phyloP scores from a whole-genome alignment of 2,888 invertebrate species.

The Sinodicranocentrus sp. region DNA sequence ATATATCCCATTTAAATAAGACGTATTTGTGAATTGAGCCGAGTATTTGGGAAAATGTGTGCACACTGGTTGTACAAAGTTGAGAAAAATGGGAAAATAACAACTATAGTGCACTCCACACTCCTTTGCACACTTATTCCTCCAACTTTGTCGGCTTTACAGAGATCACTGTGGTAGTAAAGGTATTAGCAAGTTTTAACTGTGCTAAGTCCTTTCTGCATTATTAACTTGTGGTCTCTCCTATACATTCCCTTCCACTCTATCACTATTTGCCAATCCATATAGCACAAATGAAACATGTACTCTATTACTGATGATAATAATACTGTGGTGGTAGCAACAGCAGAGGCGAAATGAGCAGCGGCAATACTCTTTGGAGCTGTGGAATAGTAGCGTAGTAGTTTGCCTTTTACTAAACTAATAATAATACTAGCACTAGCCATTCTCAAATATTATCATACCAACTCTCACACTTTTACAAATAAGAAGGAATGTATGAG shows the following conservation, averaged over 20 bases:
- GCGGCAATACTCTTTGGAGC: background rate
- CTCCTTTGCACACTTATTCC: background rate
- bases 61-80: background rate
- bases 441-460: slow-evolving; percentile 55
- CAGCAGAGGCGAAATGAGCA: slow-evolving; percentile 1
- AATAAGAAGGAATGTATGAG: background rate
- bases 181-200: no score
- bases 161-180: no score
- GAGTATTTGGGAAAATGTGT: background rate
- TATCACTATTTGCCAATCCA: no score
- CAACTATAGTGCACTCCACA: background rate
- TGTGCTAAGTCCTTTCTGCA: no score
- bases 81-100: background rate
- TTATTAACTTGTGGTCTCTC: no score
- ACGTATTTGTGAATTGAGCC: background rate
- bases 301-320: no score
- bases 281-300: no score
- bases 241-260: no score
- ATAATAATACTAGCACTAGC: slow-evolving; percentile 36
- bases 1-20: background rate
- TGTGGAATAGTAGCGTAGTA: slow-evolving; percentile 1
- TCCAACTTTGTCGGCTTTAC: no score
- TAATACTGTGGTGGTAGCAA: no score
- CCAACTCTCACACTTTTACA: slow-evolving; percentile 43
- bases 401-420: slow-evolving; percentile 38